phyloP scores from a whole-genome alignment of 2,888 invertebrate species.

The Nycteola revayana region DNA sequence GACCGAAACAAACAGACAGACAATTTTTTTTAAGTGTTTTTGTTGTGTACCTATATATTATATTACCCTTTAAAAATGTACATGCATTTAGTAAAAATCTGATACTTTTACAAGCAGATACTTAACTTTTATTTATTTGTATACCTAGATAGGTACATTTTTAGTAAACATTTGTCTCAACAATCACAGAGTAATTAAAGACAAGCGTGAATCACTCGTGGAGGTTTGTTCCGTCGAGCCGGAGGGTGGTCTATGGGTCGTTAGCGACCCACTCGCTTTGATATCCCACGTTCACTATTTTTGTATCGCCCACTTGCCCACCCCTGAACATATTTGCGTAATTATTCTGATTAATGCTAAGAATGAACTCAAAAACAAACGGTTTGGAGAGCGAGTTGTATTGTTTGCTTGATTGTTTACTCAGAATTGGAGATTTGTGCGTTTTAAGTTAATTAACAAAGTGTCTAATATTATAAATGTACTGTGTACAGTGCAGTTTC shows the following conservation, averaged over 20 bases:
- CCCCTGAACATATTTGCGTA: slow-evolving; percentile 31
- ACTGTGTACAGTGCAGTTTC: too few species aligned
- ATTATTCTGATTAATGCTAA: slow-evolving; percentile 34
- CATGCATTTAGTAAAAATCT: too few species aligned
- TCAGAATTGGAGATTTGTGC: background rate
- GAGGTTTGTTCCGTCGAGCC: slow-evolving; percentile 11
- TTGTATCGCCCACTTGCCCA: slow-evolving; percentile 16
- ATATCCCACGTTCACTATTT: slow-evolving; percentile 22
- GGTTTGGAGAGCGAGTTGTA: slow-evolving; percentile 1
- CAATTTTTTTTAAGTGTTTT: too few species aligned
- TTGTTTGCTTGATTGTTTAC: background rate
- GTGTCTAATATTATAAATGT: too few species aligned
- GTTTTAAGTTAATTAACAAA: too few species aligned
- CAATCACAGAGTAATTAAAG: slow-evolving; percentile 10
- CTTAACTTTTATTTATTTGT: too few species aligned
- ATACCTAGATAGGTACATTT: too few species aligned
- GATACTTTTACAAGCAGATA: too few species aligned
- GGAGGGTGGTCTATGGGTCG: slow-evolving; percentile 22
- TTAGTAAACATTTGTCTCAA: too few species aligned
- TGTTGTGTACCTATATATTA: too few species aligned
- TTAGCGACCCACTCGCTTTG: slow-evolving; percentile 34
- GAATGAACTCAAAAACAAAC: slow-evolving; percentile 16
- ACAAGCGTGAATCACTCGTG: slow-evolving; percentile 7
- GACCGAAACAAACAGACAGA: too few species aligned
- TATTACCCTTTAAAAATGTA: too few species aligned